Evolutionary conservation across 2,797 vertebrate genomes (phyloP).

Genomic region (Melanotaenia nigrans): DNA sequence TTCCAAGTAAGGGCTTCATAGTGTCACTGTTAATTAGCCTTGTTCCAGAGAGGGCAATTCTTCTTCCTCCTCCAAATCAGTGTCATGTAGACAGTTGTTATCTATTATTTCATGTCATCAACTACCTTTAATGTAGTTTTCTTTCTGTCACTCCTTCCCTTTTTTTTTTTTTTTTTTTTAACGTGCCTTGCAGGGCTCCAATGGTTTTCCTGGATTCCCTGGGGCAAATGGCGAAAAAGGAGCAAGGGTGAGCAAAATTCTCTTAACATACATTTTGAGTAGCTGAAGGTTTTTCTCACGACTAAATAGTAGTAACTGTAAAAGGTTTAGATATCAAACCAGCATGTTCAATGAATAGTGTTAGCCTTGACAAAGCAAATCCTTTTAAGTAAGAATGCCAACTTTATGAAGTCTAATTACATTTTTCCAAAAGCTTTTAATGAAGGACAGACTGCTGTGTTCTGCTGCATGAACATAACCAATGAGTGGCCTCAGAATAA

Average conservation of each 20-base stretch:
- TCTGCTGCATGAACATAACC: constrained; percentile 15
- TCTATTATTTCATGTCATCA: constrained; percentile 7
- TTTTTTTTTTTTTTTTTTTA: background rate
- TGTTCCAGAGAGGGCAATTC: constrained; percentile 27
- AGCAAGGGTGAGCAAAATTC: constrained; percentile 85
- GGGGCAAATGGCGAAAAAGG: constrained; percentile 98
- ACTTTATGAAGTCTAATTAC: background rate
- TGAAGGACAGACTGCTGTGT: constrained; percentile 11
- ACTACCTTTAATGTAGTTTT: constrained; percentile 5
- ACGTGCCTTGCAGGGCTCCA: constrained; percentile 87
- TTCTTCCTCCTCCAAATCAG: constrained; percentile 3
- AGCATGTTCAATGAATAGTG: background rate
- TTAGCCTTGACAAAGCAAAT: background rate
- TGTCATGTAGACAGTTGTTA: constrained; percentile 5
- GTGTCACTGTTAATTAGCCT: constrained; percentile 35
- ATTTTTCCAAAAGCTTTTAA: background rate
- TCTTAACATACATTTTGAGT: background rate
- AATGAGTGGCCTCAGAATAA: constrained; percentile 14
- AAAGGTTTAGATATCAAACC: constrained; percentile 2
- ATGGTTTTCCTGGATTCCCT: constrained; percentile 92
- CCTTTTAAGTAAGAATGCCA: background rate
- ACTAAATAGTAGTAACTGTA: background rate
- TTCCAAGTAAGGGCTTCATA: constrained; percentile 1
- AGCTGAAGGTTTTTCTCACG: background rate
- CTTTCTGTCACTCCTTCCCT: background rate